Evolutionary conservation across 2,888 invertebrate genomes (phyloP).

Genomic region (Drosophila pegasa): DNA sequence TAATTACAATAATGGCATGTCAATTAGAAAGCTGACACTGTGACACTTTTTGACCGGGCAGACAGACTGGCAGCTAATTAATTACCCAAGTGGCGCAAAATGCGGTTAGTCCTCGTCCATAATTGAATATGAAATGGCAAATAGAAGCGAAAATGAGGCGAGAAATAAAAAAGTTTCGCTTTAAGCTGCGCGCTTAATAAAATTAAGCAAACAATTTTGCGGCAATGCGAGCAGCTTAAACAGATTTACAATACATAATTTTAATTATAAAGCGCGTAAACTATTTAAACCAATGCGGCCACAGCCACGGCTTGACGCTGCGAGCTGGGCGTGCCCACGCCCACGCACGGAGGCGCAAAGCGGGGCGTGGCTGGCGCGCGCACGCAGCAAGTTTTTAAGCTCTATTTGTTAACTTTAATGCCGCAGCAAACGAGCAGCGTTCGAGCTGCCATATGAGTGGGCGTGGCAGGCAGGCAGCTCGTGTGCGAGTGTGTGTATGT

Average conservation of each 20-base stretch:
- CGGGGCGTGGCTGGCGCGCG: conserved; percentile 39
- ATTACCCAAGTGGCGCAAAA: conserved; percentile 56
- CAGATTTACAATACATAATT: conserved; percentile 61
- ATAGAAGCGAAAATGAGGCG: conserved; percentile 11
- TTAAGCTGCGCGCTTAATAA: conserved; percentile 36
- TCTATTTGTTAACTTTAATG: conserved; percentile 75
- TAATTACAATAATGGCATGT: conserved; percentile 80
- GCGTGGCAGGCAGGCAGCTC: conserved; percentile 7
- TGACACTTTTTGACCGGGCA: conserved; percentile 52
- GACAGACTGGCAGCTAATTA: conserved; percentile 49
- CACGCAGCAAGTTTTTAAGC: conserved; percentile 74
- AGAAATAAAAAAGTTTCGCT: conserved; percentile 7
- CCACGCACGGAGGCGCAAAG: background rate
- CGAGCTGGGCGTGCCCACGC: conserved; percentile 8
- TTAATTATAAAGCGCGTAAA: conserved; percentile 64
- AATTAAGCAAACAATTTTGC: conserved; percentile 50
- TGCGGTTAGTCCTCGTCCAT: conserved; percentile 17
- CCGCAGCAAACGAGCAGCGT: conserved; percentile 36
- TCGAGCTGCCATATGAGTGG: conserved; percentile 21
- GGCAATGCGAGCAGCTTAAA: conserved; percentile 44
- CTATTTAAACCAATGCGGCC: conserved; percentile 65
- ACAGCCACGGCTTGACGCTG: conserved; percentile 7
- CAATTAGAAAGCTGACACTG: conserved; percentile 68
- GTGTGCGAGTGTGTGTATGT: conserved; percentile 10
- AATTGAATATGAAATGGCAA: conserved; percentile 30